Percentiles rank a stretch among this genome's conserved stretches.
These are phyloP conservation scores for Ceyx melanurus DNA, from an alignment of 2,113 vertebrate species.

Conservation along the genomic window DNA sequence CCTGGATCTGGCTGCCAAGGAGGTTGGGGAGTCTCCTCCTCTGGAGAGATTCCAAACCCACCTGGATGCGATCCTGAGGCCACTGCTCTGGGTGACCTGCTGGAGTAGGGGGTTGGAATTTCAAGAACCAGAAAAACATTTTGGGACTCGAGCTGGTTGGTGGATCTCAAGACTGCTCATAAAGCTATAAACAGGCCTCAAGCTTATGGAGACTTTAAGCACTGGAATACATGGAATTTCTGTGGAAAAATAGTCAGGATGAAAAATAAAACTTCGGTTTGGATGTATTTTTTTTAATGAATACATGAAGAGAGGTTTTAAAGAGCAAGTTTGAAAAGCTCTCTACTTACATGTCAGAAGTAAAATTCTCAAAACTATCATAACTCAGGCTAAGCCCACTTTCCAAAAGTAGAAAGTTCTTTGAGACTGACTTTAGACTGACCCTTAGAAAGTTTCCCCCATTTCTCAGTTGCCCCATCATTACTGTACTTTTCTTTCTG, in stretches of 20 bases:
- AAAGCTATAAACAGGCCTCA: not conserved
- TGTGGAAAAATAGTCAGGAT: not conserved
- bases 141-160: not conserved
- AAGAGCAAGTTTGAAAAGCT: not conserved
- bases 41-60: no score
- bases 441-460: not conserved
- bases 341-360: not conserved
- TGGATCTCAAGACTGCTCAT: not conserved
- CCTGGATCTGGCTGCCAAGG: no score
- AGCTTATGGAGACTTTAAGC: not conserved
- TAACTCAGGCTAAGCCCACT: not conserved
- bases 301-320: not conserved
- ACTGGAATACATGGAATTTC: not conserved
- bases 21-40: no score
- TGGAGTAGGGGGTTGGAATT: not conserved
- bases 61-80: no score
- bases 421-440: not conserved
- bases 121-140: not conserved
- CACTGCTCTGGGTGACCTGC: no score
- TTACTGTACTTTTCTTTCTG: not conserved
- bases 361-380: not conserved
- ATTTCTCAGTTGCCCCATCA: not conserved
- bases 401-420: not conserved
- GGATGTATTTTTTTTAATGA: not conserved
- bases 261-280: not conserved